phyloP scores from a whole-genome alignment of 2,888 invertebrate species.

The Hesperia comma region DNA sequence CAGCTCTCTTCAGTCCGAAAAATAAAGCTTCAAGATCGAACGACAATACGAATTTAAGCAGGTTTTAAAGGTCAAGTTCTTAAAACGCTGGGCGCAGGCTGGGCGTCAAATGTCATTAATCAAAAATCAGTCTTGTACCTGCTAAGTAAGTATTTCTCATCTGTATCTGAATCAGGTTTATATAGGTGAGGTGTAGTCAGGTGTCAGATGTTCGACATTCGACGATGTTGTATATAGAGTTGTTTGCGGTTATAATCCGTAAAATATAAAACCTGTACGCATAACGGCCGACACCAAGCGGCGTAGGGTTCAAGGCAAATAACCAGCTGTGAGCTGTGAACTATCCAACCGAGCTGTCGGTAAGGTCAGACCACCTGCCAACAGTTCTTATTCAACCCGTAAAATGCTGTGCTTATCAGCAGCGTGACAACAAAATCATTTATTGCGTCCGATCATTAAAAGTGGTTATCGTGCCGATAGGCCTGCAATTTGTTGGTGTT shows the following conservation, averaged over 20 bases:
- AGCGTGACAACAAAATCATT: conserved; percentile 1
- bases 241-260: not conserved
- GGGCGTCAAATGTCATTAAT: too few relatives aligned
- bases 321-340: conserved; percentile 1
- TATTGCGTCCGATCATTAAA: not conserved
- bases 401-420: not conserved
- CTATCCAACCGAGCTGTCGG: not conserved
- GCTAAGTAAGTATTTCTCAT: not conserved
- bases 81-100: too few relatives aligned
- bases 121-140: not conserved
- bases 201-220: too few relatives aligned
- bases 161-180: too few relatives aligned
- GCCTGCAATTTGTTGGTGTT: not conserved
- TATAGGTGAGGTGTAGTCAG: too few relatives aligned
- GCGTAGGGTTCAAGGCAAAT: not conserved
- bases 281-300: not conserved
- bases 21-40: too few relatives aligned
- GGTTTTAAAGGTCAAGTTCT: too few relatives aligned
- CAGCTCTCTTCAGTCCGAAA: too few relatives aligned
- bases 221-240: not conserved
- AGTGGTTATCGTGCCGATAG: conserved; percentile 12
- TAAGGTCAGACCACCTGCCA: not conserved
- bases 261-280: too few relatives aligned
- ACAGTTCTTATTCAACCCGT: conserved; percentile 6
- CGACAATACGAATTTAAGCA: too few relatives aligned